These are phyloP conservation scores for Amia ocellicauda DNA, from an alignment of 2,113 vertebrate genomes.

Conservation along the genomic window DNA sequence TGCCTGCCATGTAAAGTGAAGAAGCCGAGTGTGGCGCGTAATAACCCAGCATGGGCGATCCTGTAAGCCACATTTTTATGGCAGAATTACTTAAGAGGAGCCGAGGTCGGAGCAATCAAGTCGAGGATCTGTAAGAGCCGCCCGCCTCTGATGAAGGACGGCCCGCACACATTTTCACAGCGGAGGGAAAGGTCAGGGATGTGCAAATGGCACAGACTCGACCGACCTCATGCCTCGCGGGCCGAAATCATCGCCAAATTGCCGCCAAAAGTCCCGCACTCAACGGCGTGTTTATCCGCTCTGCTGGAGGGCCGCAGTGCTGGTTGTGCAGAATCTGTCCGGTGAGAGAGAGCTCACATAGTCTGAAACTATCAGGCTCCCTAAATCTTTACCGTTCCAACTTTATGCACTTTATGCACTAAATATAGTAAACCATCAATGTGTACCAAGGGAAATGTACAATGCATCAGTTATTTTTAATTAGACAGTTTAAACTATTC, in stretches of 20 bases:
- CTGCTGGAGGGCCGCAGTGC: neutral
- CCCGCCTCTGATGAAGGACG: slow-evolving; percentile 39
- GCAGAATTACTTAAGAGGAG: slow-evolving; percentile 51
- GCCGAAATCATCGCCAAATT: neutral
- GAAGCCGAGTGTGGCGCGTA: slow-evolving; percentile 45
- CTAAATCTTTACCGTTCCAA: too few relatives aligned
- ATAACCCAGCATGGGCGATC: slow-evolving; percentile 58
- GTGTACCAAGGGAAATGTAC: too few relatives aligned
- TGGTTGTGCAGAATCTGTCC: neutral
- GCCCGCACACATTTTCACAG: slow-evolving; percentile 40
- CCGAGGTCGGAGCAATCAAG: slow-evolving; percentile 59
- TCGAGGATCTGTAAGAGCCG: slow-evolving; percentile 35
- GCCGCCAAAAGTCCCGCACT: neutral
- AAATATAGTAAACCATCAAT: too few relatives aligned
- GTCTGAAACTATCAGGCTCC: too few relatives aligned
- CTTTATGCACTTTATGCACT: too few relatives aligned
- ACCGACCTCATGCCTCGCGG: slow-evolving; percentile 14
- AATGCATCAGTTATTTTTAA: too few relatives aligned
- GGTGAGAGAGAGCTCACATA: too few relatives aligned
- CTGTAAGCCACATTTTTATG: slow-evolving; percentile 58
- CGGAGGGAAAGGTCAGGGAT: slow-evolving; percentile 22
- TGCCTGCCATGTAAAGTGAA: slow-evolving; percentile 53
- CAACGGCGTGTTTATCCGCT: neutral
- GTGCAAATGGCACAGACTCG: neutral
- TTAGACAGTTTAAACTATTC: too few relatives aligned